Evolutionary conservation across 1,140 invertebrate genomes (phyloP).

Genomic region (Meloidogyne floridensis): DNA sequence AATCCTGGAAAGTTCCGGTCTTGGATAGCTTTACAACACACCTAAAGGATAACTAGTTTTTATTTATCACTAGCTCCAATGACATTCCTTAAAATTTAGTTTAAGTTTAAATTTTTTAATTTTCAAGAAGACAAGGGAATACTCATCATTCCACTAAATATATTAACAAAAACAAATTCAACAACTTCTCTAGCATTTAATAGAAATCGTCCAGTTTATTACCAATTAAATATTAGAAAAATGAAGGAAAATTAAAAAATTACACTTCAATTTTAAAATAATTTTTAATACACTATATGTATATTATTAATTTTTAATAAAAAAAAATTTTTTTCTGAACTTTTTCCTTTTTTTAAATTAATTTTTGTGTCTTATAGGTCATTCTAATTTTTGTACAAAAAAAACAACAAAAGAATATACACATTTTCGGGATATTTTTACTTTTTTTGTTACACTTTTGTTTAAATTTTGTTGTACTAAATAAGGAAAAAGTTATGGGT

Average conservation of each 20-base stretch:
- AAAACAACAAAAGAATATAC: too few species aligned
- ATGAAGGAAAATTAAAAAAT: conserved; percentile 28
- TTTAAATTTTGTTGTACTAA: too few species aligned
- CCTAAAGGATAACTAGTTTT: too few species aligned
- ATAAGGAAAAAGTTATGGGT: too few species aligned
- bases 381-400: too few species aligned
- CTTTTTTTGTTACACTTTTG: too few species aligned
- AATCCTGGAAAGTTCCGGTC: too few species aligned
- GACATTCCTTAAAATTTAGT: background rate
- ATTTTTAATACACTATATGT: background rate
- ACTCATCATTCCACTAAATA: conserved; percentile 25
- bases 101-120: background rate
- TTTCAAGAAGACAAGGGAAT: conserved; percentile 20
- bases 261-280: background rate
- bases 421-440: too few species aligned
- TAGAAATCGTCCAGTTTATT: conserved; percentile 46
- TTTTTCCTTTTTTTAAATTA: background rate
- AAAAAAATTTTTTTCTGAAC: background rate
- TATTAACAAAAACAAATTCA: conserved; percentile 42
- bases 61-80: too few species aligned
- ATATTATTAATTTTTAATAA: background rate
- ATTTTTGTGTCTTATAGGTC: background rate
- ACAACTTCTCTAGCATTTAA: conserved; percentile 43
- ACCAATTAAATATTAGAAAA: conserved; percentile 38
- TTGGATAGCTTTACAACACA: too few species aligned